Conservation (phyloP, 2,888 invertebrate species). For the Noctua pronuba region DNA sequence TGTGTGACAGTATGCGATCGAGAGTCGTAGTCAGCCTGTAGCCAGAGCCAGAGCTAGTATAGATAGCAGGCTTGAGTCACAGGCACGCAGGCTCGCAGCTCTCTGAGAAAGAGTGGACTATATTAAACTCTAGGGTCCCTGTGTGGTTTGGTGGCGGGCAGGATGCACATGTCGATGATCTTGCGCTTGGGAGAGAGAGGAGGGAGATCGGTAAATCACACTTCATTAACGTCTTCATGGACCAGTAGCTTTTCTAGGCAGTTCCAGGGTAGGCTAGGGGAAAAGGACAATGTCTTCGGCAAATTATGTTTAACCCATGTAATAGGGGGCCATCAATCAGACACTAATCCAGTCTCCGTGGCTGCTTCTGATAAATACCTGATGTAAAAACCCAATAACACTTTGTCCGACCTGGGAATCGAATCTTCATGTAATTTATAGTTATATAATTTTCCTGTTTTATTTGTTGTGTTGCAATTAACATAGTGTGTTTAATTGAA, state of each 20-base stretch:
- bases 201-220: no score
- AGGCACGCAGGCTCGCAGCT: not conserved
- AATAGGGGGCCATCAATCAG: no score
- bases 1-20: not conserved
- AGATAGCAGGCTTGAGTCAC: not conserved
- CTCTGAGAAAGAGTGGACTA: not conserved
- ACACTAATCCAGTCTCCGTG: not conserved
- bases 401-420: not conserved
- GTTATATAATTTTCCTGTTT: not conserved
- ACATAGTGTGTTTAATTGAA: conserved; percentile 41
- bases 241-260: no score
- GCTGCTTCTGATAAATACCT: not conserved
- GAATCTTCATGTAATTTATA: not conserved
- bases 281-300: no score
- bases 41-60: not conserved
- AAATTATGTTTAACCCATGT: no score
- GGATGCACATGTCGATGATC: no score
- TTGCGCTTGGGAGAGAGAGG: no score
- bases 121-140: not conserved
- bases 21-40: not conserved
- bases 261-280: no score
- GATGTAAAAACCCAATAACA: not conserved
- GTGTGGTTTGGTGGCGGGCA: no score
- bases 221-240: no score
- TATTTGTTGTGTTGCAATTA: conserved; percentile 1